These are phyloP conservation scores for Nebria ingens DNA, from an alignment of 1,140 invertebrate species.

Conservation along the genomic window DNA sequence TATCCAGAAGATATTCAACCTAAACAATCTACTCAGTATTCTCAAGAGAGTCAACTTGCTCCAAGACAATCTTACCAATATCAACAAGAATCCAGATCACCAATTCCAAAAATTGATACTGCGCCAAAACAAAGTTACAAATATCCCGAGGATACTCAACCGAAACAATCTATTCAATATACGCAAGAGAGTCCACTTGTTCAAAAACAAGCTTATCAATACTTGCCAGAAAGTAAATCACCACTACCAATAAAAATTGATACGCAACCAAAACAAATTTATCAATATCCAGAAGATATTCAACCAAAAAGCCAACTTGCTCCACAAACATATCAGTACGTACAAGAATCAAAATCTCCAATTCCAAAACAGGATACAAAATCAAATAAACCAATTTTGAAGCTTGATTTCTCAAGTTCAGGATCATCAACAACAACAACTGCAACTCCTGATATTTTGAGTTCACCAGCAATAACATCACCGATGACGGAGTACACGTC, in stretches of 20 bases:
- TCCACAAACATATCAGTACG: neutral
- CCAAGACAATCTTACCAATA: neutral
- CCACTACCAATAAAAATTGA: no score
- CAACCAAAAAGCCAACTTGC: no score
- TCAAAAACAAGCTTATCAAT: neutral
- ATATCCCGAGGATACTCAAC: no score
- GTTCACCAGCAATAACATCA: neutral
- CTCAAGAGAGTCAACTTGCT: neutral
- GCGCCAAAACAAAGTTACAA: neutral
- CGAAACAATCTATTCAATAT: no score
- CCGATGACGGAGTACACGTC: slow-evolving; percentile 41
- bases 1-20: no score
- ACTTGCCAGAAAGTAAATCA: no score
- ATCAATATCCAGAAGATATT: neutral
- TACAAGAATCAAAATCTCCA: neutral
- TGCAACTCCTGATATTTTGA: neutral
- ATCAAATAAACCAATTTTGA: neutral
- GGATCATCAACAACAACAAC: neutral
- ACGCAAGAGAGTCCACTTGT: neutral
- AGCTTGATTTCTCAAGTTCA: neutral
- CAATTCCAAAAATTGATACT: no score
- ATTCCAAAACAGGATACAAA: neutral
- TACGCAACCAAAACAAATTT: neutral
- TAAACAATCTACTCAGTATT: no score
- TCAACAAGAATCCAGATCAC: no score